A percentile compares a stretch with the other conserved stretches of the same genome.
phyloP scores from a whole-genome alignment of 1,140 invertebrate genomes.

The Cephus cinctus region DNA sequence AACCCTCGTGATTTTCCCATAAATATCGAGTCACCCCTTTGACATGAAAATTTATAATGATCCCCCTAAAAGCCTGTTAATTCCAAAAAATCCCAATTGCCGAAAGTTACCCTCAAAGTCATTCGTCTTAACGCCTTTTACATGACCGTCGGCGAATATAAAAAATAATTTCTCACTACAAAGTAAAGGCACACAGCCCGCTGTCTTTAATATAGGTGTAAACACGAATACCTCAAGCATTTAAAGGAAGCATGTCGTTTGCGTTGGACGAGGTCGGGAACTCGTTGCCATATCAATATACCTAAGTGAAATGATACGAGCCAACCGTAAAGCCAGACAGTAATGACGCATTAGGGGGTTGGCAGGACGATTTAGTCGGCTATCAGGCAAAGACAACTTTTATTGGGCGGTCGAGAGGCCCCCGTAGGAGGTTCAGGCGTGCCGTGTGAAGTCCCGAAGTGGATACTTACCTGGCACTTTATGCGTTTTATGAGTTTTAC shows the following conservation, averaged over 20 bases:
- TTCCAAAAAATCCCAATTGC: no score
- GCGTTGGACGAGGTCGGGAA: slow-evolving; percentile 46
- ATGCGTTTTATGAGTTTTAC: slow-evolving; percentile 49
- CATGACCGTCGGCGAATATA: no score
- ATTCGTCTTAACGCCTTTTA: no score
- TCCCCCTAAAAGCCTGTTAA: no score
- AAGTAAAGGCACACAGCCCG: no score
- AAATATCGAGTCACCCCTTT: no score
- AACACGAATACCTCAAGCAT: background rate
- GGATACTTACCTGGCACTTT: slow-evolving; percentile 40
- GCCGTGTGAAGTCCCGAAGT: slow-evolving; percentile 29
- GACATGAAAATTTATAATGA: no score
- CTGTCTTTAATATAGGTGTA: no score
- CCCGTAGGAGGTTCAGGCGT: slow-evolving; percentile 42
- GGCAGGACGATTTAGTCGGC: slow-evolving; percentile 55
- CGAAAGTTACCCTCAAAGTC: no score
- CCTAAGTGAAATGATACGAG: slow-evolving; percentile 60
- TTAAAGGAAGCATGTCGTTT: slow-evolving; percentile 8
- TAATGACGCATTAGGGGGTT: slow-evolving; percentile 59
- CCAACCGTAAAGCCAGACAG: slow-evolving; percentile 55
- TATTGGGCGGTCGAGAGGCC: slow-evolving; percentile 46
- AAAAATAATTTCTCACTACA: no score
- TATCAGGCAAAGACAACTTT: slow-evolving; percentile 59
- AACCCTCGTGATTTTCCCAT: no score
- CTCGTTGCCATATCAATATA: slow-evolving; percentile 60